These are phyloP conservation scores for Megaptera novaeangliae DNA, from an alignment of 2,113 vertebrate genomes.

Conservation along the genomic window DNA sequence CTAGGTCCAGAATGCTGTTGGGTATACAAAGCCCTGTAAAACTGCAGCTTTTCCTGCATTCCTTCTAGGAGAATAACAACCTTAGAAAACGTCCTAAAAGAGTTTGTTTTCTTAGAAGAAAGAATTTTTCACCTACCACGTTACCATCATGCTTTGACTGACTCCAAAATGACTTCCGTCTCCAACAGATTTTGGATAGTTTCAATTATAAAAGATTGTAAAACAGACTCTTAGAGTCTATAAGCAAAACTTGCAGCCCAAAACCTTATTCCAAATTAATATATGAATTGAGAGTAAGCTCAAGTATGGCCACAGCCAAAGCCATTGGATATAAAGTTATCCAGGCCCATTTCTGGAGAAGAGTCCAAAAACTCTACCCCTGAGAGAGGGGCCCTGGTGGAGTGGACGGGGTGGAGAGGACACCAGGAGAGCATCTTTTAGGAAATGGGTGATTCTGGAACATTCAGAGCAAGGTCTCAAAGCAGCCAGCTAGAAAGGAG, in stretches of 20 bases:
- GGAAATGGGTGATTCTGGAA: background rate
- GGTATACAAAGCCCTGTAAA: background rate
- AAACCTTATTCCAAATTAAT: background rate
- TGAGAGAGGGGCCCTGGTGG: background rate
- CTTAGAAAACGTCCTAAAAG: background rate
- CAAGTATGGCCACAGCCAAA: too few species aligned
- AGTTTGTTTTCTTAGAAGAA: background rate
- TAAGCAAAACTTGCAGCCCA: background rate
- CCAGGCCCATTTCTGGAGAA: background rate
- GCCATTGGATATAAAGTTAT: background rate
- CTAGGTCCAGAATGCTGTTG: background rate
- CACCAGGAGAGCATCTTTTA: background rate
- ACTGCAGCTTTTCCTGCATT: background rate
- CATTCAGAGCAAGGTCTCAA: background rate
- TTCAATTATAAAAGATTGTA: background rate
- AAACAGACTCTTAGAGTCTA: background rate
- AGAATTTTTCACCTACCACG: background rate
- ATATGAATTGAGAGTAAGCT: background rate
- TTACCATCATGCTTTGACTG: background rate
- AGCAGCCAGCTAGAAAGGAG: background rate
- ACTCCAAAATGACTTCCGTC: background rate
- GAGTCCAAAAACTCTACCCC: background rate
- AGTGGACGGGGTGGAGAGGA: accelerated
- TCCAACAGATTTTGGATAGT: background rate
- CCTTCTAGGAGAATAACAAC: background rate